Percentiles rank a stretch among this genome's conserved stretches.
Evolutionary conservation across 2,113 vertebrate species (phyloP).

Genomic region (Dolichallabes microphthalmus): DNA sequence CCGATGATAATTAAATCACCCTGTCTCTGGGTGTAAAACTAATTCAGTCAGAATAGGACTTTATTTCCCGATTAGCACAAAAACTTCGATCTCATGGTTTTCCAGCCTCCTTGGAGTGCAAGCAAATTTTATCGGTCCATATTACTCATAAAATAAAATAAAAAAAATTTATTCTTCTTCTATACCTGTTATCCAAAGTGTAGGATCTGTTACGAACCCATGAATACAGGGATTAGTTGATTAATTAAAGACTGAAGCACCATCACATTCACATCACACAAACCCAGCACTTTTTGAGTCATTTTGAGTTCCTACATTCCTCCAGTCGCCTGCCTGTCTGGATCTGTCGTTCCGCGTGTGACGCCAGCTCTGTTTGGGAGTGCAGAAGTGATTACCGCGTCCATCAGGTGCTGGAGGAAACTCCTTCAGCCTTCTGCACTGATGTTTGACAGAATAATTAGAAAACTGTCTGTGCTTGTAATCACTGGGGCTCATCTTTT

Average conservation of each 20-base stretch:
- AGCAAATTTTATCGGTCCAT: not conserved
- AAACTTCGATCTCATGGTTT: not conserved
- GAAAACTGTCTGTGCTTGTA: conserved; percentile 94
- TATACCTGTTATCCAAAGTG: not conserved
- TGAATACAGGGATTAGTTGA: too few relatives aligned
- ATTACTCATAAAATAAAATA: not conserved
- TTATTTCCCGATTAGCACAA: not conserved
- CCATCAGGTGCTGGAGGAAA: conserved; percentile 82
- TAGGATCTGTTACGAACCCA: not conserved
- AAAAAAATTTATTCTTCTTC: not conserved
- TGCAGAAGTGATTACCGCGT: conserved; percentile 91
- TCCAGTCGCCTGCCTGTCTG: conserved; percentile 48
- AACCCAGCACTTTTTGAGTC: not conserved
- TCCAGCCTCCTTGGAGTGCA: not conserved
- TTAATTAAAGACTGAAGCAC: not conserved
- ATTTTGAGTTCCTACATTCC: conserved; percentile 22
- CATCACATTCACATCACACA: not conserved
- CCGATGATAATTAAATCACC: not conserved
- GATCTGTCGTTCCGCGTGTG: conserved; percentile 44
- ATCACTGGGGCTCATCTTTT: conserved; percentile 81
- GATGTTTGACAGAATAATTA: conserved; percentile 99
- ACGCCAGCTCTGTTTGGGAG: conserved; percentile 67
- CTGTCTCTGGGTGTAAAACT: not conserved
- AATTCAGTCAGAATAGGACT: not conserved
- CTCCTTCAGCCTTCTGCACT: conserved; percentile 83